Percentiles rank a stretch among this genome's conserved stretches.
Evolutionary conservation across 2,888 invertebrate species (phyloP).

Genomic region (Pandemis heparana): DNA sequence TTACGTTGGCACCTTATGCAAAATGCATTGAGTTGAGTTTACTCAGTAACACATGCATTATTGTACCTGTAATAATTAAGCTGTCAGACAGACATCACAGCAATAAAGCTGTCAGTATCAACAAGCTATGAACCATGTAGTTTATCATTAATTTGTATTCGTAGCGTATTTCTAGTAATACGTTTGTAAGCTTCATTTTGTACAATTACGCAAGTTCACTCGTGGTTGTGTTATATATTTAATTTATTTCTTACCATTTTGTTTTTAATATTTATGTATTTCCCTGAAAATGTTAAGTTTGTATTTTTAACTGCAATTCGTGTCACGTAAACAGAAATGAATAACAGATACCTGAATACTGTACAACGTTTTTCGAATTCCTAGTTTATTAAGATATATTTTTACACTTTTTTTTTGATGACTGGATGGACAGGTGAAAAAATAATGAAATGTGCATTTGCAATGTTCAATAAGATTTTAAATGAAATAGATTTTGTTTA

Average conservation of each 20-base stretch:
- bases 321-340: constrained; percentile 49
- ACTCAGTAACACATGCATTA: neutral
- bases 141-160: constrained; percentile 32
- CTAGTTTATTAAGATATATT: constrained; percentile 46
- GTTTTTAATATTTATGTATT: constrained; percentile 31
- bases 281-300: constrained; percentile 33
- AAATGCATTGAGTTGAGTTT: neutral
- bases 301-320: constrained; percentile 22
- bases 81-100: neutral
- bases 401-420: constrained; percentile 45
- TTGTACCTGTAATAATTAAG: neutral
- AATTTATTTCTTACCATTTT: constrained; percentile 44
- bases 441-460: constrained; percentile 4
- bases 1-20: neutral
- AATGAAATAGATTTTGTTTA: constrained; percentile 4
- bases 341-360: constrained; percentile 64
- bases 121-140: neutral
- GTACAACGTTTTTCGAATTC: constrained; percentile 69
- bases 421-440: constrained; percentile 43
- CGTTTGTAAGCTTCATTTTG: constrained; percentile 40
- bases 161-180: constrained; percentile 34
- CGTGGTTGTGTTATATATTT: constrained; percentile 73
- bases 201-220: constrained; percentile 69
- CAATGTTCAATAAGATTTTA: constrained; percentile 1
- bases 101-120: neutral